These are phyloP conservation scores for Crotalus helleri DNA, from an alignment of 2,113 vertebrate species.

Conservation along the genomic window DNA sequence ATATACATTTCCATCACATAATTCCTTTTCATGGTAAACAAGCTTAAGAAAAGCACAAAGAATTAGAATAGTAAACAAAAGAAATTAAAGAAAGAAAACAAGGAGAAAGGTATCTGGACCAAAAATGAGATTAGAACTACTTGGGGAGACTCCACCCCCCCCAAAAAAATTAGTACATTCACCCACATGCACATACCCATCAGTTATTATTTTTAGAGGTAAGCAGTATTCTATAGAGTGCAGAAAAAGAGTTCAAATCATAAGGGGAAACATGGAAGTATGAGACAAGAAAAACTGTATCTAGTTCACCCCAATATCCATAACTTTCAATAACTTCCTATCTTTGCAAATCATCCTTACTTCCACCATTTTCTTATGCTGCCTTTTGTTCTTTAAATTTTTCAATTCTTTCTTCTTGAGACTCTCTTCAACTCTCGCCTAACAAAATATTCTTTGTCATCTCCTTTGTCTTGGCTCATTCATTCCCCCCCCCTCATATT, in stretches of 20 bases:
- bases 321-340: not conserved
- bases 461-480: not conserved
- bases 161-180: not conserved
- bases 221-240: not conserved
- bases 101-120: not conserved
- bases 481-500: not conserved
- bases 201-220: not conserved
- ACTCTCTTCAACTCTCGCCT: not conserved
- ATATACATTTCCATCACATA: not conserved
- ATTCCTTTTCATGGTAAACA: not conserved
- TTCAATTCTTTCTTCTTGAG: not conserved
- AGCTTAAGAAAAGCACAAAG: not conserved
- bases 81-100: not conserved
- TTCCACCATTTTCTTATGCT: not conserved
- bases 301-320: not conserved
- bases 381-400: not conserved
- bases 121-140: not conserved
- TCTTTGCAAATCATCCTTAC: not conserved
- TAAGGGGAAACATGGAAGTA: not conserved
- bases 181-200: not conserved
- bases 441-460: not conserved
- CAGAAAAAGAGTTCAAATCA: not conserved
- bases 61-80: not conserved
- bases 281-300: not conserved
- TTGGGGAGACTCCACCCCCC: not conserved